Conservation (phyloP, 2,113 vertebrate species). For the Suricata suricatta region DNA sequence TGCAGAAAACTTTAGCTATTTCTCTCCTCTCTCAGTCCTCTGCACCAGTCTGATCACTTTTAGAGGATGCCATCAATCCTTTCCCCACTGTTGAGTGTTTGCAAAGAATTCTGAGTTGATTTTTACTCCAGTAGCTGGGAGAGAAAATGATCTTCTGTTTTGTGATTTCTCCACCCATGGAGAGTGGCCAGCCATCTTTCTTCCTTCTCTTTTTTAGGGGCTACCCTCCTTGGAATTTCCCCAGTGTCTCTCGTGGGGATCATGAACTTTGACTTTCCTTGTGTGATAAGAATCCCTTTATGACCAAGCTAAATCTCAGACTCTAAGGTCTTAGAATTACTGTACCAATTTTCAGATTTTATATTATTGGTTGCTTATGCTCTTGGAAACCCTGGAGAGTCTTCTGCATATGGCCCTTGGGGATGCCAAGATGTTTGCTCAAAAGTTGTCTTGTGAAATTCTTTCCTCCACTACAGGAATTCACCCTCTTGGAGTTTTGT, state of each 20-base stretch:
- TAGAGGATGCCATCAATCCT: neutral
- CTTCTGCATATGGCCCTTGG: neutral
- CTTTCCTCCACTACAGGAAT: neutral
- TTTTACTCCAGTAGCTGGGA: slow-evolving; percentile 3
- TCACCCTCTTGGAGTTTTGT: neutral
- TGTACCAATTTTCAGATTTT: neutral
- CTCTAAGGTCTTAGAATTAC: neutral
- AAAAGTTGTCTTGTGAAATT: neutral
- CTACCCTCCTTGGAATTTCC: neutral
- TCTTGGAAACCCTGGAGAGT: neutral
- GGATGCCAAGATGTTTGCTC: neutral
- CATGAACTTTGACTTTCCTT: neutral
- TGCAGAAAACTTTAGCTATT: neutral
- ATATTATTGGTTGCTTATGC: neutral
- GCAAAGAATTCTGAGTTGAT: neutral
- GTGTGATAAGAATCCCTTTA: neutral
- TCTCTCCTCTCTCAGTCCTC: neutral
- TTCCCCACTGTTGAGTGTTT: neutral
- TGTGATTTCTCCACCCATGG: slow-evolving; percentile 24
- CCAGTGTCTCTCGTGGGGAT: neutral
- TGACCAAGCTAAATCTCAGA: neutral
- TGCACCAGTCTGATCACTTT: neutral
- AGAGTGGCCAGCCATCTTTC: neutral
- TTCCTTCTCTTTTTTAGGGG: neutral
- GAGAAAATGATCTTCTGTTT: neutral